Evolutionary conservation across 2,888 invertebrate genomes (phyloP), one percentile per base, ranked within the genome.

Genomic region (Villa cingulata): DNA sequence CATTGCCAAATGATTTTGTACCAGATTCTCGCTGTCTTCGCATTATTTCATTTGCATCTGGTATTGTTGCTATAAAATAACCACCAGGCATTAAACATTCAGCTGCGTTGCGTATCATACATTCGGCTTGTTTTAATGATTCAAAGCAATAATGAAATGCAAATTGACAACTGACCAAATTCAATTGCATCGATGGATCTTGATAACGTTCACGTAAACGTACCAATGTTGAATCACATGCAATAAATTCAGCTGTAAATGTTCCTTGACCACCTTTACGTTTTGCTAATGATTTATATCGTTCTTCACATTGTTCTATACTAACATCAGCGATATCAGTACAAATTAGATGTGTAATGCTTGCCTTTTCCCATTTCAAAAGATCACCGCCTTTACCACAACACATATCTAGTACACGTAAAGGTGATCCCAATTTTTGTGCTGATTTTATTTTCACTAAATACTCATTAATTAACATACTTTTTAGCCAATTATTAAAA

Each of bases 401-500:
- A 58, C 95, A 92, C 74, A 98, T 81, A 66, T 98, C 98, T 45
- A 96, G 71, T 0, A 92, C 88, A 49, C 77, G 74, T 29, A 87
- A 58, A 1, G 78, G 74, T 46, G 76, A 74, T n/a, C 82, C 81
- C 53, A 79, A 74, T 53, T 77, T 77, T 58, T 78, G 81, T 4
- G 61, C 70, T 54, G 76, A 74, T 59, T 76, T 80, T 41, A 80
- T 74, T 65, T 78, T 81, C 53, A 72, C 78, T 58, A 79, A 71
- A 68, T 83, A 83, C 70, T 86, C 80, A 76, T 87, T 82, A 58
- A 99, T 96, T 1, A 95, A 73, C 73, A 91, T 87, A 67, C 90
- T 89, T 72, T 98, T 99, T 15, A 95, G 82, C 97, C 97, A 99
- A 68, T 99, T 98, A 68, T 99, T 98, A 64, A 97, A 95, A 70